phyloP scores from a whole-genome alignment of 2,888 invertebrate species.

The Drosophila hamatofila region DNA sequence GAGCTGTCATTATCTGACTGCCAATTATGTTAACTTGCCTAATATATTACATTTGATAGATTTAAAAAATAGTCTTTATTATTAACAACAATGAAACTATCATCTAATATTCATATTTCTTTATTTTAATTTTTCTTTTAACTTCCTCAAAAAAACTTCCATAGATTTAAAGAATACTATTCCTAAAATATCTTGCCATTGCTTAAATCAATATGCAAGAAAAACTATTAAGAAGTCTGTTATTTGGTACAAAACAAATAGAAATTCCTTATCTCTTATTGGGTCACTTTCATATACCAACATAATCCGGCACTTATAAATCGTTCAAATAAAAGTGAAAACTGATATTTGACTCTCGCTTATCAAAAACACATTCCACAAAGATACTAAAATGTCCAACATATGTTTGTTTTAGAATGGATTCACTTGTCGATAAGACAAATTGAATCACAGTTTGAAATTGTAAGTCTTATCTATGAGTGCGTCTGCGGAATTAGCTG shows the following conservation, averaged over 20 bases:
- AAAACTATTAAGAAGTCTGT: not conserved
- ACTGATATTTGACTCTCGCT: constrained; percentile 8
- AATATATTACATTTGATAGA: not conserved
- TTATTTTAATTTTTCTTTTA: not conserved
- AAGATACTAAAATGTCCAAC: constrained; percentile 6
- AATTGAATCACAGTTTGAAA: constrained; percentile 26
- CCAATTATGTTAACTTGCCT: not conserved
- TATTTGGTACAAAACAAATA: not conserved
- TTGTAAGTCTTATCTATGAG: constrained; percentile 26
- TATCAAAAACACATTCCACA: constrained; percentile 32
- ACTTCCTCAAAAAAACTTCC: too few species aligned
- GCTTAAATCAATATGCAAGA: not conserved
- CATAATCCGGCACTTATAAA: constrained; percentile 12
- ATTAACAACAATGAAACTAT: not conserved
- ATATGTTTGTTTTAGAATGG: constrained; percentile 13
- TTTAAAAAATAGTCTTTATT: not conserved
- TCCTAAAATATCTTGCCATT: too few species aligned
- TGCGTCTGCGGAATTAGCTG: constrained; percentile 14
- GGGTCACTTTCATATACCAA: not conserved
- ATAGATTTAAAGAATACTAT: too few species aligned
- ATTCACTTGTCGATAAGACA: constrained; percentile 23
- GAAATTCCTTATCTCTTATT: constrained; percentile 14
- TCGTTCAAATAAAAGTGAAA: constrained; percentile 15
- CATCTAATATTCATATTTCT: not conserved
- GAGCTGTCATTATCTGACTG: not conserved